These are phyloP conservation scores for Pemphredon lugubris DNA, from an alignment of 2,888 invertebrate species.

Conservation along the genomic window DNA sequence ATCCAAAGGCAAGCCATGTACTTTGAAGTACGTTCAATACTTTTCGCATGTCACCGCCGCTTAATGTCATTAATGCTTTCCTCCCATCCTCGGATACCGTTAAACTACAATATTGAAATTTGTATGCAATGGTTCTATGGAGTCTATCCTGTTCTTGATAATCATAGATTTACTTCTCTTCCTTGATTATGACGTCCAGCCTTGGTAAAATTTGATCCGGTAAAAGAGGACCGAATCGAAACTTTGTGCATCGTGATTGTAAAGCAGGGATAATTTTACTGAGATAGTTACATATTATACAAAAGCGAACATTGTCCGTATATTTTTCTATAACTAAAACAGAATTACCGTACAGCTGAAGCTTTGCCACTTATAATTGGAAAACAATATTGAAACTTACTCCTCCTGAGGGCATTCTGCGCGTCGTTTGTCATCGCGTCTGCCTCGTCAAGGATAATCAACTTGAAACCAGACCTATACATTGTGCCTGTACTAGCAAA, in stretches of 20 bases:
- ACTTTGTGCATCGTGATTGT: slow-evolving; percentile 98
- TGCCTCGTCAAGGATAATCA: slow-evolving; percentile 98
- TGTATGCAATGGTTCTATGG: not conserved
- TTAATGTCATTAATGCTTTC: slow-evolving; percentile 92
- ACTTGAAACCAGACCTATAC: slow-evolving; percentile 95
- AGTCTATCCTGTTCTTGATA: slow-evolving; percentile 6
- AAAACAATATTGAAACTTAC: slow-evolving; percentile 82
- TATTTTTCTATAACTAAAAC: slow-evolving; percentile 97
- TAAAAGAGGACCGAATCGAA: slow-evolving; percentile 95
- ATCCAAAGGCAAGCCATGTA: slow-evolving; percentile 95
- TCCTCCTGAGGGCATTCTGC: slow-evolving; percentile 97
- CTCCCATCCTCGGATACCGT: slow-evolving; percentile 93
- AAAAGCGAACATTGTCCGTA: slow-evolving; percentile 98
- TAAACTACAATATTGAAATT: slow-evolving; percentile 83
- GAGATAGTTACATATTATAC: slow-evolving; percentile 99
- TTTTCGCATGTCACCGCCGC: slow-evolving; percentile 98
- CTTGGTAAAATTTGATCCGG: slow-evolving; percentile 94
- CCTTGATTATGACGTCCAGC: slow-evolving; percentile 90
- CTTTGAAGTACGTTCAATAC: slow-evolving; percentile 98
- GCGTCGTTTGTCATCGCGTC: slow-evolving; percentile 99
- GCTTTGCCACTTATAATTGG: not conserved
- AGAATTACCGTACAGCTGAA: not conserved
- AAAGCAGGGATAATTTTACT: slow-evolving; percentile 99
- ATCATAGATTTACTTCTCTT: slow-evolving; percentile 87
- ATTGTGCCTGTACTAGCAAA: slow-evolving; percentile 98